Base-by-base conservation (phyloP, 2,113 vertebrate genomes). In the Cephalopterus ornatus region DNA sequence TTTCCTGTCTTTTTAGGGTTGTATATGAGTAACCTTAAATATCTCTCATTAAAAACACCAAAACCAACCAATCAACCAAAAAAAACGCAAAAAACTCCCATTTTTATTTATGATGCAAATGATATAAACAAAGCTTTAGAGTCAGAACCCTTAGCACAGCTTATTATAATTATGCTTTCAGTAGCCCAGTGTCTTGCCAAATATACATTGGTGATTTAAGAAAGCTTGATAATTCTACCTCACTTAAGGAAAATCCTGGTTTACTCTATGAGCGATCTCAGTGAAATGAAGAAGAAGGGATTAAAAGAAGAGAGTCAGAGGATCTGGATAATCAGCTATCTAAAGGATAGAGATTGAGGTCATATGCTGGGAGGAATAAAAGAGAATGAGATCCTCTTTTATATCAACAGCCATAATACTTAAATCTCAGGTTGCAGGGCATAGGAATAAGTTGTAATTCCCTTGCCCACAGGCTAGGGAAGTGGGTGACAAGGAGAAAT, bases 241-340 rank as follows among this genome's bases (percentile, higher is more conserved):
- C 66, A 87, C 66, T 88, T 88, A 87, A 85, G 32, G 33, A 78
- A 93, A 95, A 93, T 79, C 61, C 47, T 87, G 44, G 26, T 84
- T 61, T 93, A 50, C 58, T 91, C 30, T 37, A 70, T 32, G 28
- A 94, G 27, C n/a, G 72, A 17, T 68, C 58, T 79, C 59, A 85
- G 30, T 77, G 72, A 95, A 93, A 95, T 67, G 62, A 96, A 94
- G 79, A 50, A 93, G 62, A 79, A 91, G 33, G 71, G 74, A 95
- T 94, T 93, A 82, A 72, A 89, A 89, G 58, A 63, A 63, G 24
- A 83, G 58, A 87, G 76, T 81, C 84, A 92, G 73, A 92, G 37
- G 74, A 89, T 59, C 66, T 89, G 58, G 89, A 75, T 91, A 95
- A 91, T 93, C 93, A 93, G 28, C 74, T 91, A 52, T 84, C 77